phyloP scores from a whole-genome alignment of 2,797 vertebrate species.

The Chiloscyllium punctatum region DNA sequence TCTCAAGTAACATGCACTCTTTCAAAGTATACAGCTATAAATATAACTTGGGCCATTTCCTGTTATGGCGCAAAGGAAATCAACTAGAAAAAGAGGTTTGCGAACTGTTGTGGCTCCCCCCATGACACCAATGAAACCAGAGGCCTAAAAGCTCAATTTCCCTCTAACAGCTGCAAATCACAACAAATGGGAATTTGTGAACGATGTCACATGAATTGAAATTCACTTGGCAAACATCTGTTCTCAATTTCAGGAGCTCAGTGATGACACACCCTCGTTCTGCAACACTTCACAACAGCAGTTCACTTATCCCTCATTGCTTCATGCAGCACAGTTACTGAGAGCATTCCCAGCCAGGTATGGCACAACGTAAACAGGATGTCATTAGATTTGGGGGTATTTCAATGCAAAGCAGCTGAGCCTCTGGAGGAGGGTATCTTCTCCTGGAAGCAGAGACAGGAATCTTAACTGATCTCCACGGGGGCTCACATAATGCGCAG shows the following conservation, averaged over 20 bases:
- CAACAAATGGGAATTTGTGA: neutral
- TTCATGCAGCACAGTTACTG: neutral
- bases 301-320: neutral
- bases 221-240: neutral
- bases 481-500: neutral
- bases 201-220: neutral
- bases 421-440: neutral
- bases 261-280: neutral
- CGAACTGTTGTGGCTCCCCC: neutral
- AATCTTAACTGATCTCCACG: neutral
- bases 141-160: neutral
- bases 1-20: neutral
- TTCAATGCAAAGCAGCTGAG: neutral
- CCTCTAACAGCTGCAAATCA: neutral
- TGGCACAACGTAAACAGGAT: neutral
- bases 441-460: neutral
- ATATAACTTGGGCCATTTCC: neutral
- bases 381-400: neutral
- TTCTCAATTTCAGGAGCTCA: neutral
- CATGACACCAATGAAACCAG: neutral
- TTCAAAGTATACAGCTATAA: slow-evolving; percentile 1
- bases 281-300: neutral
- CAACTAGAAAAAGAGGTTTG: neutral
- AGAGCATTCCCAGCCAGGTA: neutral
- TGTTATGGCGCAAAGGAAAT: neutral